phyloP scores from a whole-genome alignment of 1,140 invertebrate species.

The Scaptodrosophila lebanonensis region DNA sequence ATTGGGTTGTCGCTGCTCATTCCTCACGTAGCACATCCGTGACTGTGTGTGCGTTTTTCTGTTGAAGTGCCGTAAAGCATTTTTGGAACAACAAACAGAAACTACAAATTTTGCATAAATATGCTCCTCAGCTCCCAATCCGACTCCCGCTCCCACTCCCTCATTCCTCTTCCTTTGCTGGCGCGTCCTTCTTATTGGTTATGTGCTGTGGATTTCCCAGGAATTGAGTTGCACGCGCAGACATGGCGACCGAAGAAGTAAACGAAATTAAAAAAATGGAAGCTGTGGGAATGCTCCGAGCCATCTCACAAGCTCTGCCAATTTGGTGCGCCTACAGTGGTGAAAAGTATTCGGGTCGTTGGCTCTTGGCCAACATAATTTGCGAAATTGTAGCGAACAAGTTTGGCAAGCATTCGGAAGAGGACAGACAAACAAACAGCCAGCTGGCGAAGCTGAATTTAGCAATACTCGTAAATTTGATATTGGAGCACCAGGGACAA shows the following conservation, averaged over 20 bases:
- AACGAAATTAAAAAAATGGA: slow-evolving; percentile 40
- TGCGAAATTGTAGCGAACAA: slow-evolving; percentile 19
- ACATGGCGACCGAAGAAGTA: slow-evolving; percentile 22
- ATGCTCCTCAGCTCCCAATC: slow-evolving; percentile 1
- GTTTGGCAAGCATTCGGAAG: neutral
- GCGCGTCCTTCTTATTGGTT: slow-evolving; percentile 35
- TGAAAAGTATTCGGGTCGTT: slow-evolving; percentile 24
- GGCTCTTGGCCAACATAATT: slow-evolving; percentile 49
- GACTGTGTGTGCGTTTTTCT: too few relatives aligned
- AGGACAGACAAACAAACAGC: neutral
- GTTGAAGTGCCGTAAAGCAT: slow-evolving; percentile 38
- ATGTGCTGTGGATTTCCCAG: neutral
- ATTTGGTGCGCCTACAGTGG: slow-evolving; percentile 43
- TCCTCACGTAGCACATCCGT: slow-evolving; percentile 43
- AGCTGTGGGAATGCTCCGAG: slow-evolving; percentile 35
- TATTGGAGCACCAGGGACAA: too few relatives aligned
- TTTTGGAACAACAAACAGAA: slow-evolving; percentile 33
- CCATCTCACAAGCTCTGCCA: slow-evolving; percentile 25
- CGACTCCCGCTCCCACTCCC: neutral
- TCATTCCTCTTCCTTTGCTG: slow-evolving; percentile 10
- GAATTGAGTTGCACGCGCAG: slow-evolving; percentile 36
- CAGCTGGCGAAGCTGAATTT: too few relatives aligned
- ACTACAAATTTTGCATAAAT: slow-evolving; percentile 40
- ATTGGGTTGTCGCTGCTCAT: slow-evolving; percentile 9
- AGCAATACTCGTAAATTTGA: too few relatives aligned